Conservation (phyloP, 2,113 vertebrate genomes). For the Cynocephalus volans region DNA sequence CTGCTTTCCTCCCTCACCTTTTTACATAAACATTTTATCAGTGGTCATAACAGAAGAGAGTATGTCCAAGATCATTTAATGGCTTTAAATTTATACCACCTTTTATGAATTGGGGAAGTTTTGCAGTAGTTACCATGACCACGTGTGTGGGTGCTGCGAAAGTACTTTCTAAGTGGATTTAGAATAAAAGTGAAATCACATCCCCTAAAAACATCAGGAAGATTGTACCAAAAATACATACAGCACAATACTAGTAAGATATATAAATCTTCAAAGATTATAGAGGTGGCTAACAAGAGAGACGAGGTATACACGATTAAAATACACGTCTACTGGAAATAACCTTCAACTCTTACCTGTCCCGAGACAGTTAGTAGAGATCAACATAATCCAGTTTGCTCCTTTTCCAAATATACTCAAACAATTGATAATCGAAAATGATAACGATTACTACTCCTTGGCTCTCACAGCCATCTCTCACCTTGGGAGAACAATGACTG, state of each 20-base stretch:
- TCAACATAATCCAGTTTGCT: neutral
- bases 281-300: neutral
- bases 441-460: too few relatives aligned
- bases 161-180: constrained; percentile 53
- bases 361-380: neutral
- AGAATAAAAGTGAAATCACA: constrained; percentile 64
- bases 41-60: constrained; percentile 46
- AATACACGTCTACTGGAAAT: neutral
- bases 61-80: neutral
- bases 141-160: constrained; percentile 65
- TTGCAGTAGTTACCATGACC: constrained; percentile 70
- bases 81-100: constrained; percentile 44
- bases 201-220: constrained; percentile 27
- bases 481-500: neutral
- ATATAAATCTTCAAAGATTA: neutral
- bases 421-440: neutral
- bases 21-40: constrained; percentile 29
- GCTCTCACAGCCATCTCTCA: neutral
- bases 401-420: constrained; percentile 27
- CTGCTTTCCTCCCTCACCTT: constrained; percentile 47
- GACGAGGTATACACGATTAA: neutral
- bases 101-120: constrained; percentile 70
- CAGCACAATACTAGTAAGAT: neutral
- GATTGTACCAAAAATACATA: constrained; percentile 51
- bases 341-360: constrained; percentile 72